phyloP scores from a whole-genome alignment of 2,797 vertebrate species.

The Dallia pectoralis region DNA sequence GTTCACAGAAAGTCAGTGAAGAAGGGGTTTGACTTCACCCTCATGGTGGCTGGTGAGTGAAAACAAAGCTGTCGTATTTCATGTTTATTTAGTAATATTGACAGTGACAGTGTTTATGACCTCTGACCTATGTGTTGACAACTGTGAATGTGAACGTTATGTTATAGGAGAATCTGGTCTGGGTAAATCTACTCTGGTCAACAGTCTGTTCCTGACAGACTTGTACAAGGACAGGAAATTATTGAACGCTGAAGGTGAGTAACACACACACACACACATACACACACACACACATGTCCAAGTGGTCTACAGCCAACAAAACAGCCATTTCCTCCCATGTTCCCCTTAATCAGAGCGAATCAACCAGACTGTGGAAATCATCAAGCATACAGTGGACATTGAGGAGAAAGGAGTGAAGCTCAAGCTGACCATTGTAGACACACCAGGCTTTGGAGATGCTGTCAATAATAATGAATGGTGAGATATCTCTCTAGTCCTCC shows the following conservation, averaged over 20 bases:
- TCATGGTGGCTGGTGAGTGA: conserved; percentile 93
- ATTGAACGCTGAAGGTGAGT: conserved; percentile 80
- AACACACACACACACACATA: not conserved
- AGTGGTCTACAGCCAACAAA: too few species aligned
- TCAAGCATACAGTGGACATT: conserved; percentile 97
- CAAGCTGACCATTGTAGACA: conserved; percentile 97
- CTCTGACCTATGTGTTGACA: conserved; percentile 9
- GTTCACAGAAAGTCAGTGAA: conserved; percentile 96
- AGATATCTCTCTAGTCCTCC: conserved; percentile 44
- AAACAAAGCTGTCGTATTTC: not conserved
- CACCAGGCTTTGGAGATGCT: conserved; percentile 95
- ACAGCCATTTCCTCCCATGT: not conserved
- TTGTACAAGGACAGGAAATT: conserved; percentile 84
- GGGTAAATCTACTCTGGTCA: conserved; percentile 83
- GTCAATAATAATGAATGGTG: conserved; percentile 98
- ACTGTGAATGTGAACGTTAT: conserved; percentile 9
- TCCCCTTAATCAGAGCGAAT: conserved; percentile 82
- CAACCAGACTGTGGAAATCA: conserved; percentile 94
- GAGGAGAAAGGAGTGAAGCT: conserved; percentile 98
- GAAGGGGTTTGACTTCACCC: conserved; percentile 95
- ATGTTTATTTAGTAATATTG: conserved; percentile 5
- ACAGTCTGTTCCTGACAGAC: conserved; percentile 83
- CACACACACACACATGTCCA: not conserved
- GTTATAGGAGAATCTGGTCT: conserved; percentile 79
- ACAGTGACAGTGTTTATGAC: conserved; percentile 5